These are phyloP conservation scores for Ophiodon elongatus DNA, from an alignment of 2,113 vertebrate species.

Conservation along the genomic window DNA sequence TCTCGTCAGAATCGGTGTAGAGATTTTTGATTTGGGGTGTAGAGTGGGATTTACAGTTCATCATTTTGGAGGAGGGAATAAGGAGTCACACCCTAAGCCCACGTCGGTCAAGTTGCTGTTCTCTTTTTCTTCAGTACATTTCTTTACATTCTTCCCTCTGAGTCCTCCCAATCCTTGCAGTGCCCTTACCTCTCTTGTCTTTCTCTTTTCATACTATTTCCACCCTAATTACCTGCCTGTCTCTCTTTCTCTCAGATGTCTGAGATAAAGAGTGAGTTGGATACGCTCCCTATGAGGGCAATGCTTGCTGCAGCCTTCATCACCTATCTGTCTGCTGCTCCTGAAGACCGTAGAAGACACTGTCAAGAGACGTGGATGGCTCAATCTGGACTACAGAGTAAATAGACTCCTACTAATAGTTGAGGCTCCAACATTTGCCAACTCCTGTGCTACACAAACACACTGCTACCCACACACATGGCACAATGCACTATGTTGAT, in stretches of 20 bases:
- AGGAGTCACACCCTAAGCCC: background rate
- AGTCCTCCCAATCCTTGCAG: background rate
- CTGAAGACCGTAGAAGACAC: constrained; percentile 90
- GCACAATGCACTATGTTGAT: background rate
- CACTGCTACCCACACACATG: constrained; percentile 20
- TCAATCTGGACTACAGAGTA: constrained; percentile 91
- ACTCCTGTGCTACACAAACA: constrained; percentile 1
- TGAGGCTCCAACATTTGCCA: constrained; percentile 18
- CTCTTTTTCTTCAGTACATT: background rate
- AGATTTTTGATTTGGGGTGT: background rate
- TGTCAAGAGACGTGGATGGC: constrained; percentile 93
- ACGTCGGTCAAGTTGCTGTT: background rate
- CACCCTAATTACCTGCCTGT: constrained; percentile 7
- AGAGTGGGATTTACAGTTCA: background rate
- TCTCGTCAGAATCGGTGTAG: background rate
- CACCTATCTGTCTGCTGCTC: constrained; percentile 94
- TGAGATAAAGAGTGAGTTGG: constrained; percentile 93
- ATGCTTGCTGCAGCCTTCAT: constrained; percentile 96
- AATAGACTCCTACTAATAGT: constrained; percentile 20
- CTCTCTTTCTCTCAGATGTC: constrained; percentile 86
- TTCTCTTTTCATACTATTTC: background rate
- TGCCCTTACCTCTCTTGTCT: background rate
- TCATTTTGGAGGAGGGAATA: background rate
- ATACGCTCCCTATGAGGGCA: constrained; percentile 90
- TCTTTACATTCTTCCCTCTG: background rate